Evolutionary conservation across 2,113 vertebrate genomes (phyloP).

Genomic region (Perca flavescens): DNA sequence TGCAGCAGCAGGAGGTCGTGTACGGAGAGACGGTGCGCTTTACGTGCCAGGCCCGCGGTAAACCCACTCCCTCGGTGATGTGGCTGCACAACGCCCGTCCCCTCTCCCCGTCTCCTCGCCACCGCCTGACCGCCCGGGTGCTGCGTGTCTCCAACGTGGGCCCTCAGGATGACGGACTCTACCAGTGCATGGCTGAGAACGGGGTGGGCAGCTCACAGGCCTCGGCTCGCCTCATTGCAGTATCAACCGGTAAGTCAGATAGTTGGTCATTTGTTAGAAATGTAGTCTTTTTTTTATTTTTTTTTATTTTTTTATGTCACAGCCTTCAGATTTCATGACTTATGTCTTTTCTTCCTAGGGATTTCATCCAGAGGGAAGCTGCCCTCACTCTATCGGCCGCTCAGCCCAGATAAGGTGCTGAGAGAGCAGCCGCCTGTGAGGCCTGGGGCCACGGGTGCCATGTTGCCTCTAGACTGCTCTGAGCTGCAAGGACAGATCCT

Average conservation of each 20-base stretch:
- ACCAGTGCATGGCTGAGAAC: conserved; percentile 98
- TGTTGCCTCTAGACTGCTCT: conserved; percentile 84
- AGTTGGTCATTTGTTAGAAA: not conserved
- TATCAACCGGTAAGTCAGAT: conserved; percentile 83
- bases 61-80: conserved; percentile 90
- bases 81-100: conserved; percentile 93
- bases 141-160: conserved; percentile 89
- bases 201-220: conserved; percentile 94
- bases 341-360: conserved; percentile 50
- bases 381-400: conserved; percentile 77
- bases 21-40: conserved; percentile 93
- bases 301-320: not conserved
- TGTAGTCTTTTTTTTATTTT: not conserved
- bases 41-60: conserved; percentile 91
- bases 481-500: conserved; percentile 80
- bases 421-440: conserved; percentile 80
- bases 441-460: conserved; percentile 69
- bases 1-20: conserved; percentile 89
- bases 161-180: conserved; percentile 93
- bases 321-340: not conserved
- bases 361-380: conserved; percentile 71
- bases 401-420: conserved; percentile 84
- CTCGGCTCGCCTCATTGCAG: conserved; percentile 88
- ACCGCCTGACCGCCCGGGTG: conserved; percentile 82
- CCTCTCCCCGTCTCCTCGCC: conserved; percentile 85